Evolutionary conservation across 2,888 invertebrate genomes (phyloP).

Genomic region (Thera britannica): DNA sequence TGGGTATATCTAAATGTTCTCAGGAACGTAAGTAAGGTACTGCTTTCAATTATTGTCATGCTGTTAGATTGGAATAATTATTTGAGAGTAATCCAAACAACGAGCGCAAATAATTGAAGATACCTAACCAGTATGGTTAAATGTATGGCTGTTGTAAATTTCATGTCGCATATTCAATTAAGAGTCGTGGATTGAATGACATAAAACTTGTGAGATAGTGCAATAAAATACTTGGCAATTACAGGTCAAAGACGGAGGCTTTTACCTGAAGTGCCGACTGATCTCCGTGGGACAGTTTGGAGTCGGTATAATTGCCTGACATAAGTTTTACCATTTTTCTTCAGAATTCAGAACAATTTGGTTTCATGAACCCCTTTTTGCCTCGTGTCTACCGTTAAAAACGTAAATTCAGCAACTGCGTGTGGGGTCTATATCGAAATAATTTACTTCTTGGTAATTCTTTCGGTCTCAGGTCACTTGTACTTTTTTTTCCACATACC

Average conservation of each 20-base stretch:
- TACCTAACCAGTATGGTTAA: slow-evolving; percentile 69
- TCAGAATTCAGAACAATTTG: background rate
- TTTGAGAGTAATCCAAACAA: background rate
- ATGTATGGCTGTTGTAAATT: slow-evolving; percentile 79
- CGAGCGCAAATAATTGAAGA: slow-evolving; percentile 50
- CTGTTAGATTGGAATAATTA: background rate
- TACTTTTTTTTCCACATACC: no score
- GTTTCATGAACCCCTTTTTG: background rate
- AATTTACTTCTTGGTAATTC: no score
- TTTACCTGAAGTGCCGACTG: slow-evolving; percentile 48
- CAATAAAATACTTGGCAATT: slow-evolving; percentile 80
- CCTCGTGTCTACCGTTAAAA: background rate
- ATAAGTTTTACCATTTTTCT: slow-evolving; percentile 3
- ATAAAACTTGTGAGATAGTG: slow-evolving; percentile 80
- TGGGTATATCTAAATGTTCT: no score
- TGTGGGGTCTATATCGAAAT: no score
- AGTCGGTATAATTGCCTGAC: slow-evolving; percentile 8
- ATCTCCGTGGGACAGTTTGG: slow-evolving; percentile 20
- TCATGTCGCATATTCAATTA: slow-evolving; percentile 81
- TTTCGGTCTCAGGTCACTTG: no score
- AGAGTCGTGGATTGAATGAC: slow-evolving; percentile 80
- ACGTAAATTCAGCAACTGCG: no score
- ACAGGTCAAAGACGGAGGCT: slow-evolving; percentile 71
- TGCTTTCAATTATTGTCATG: slow-evolving; percentile 2
- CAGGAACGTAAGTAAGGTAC: no score